A percentile compares a stretch with the other conserved stretches of the same genome.
Evolutionary conservation across 2,888 invertebrate genomes (phyloP).

Genomic region (Heliconius charithonia): DNA sequence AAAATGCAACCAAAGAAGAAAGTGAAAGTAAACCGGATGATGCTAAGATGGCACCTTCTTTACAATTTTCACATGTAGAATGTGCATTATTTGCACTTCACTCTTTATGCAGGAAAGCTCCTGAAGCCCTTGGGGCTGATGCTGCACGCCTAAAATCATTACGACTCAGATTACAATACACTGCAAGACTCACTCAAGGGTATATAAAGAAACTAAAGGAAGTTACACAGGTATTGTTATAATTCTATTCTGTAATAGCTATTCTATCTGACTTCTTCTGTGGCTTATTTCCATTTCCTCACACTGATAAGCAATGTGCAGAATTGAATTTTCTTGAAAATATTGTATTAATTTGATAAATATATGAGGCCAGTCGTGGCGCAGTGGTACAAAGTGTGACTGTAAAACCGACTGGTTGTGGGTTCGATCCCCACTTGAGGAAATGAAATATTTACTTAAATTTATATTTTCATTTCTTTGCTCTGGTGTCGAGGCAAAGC

Average conservation of each 20-base stretch:
- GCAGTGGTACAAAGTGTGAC: no score
- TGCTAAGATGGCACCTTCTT: constrained; percentile 86
- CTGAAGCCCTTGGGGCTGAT: constrained; percentile 89
- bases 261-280: background rate
- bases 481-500: no score
- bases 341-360: no score
- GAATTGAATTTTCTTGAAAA: background rate
- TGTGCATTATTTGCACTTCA: constrained; percentile 92
- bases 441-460: no score
- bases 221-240: constrained; percentile 77
- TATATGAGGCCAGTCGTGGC: no score
- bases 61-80: constrained; percentile 97
- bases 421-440: no score
- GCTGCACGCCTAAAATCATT: constrained; percentile 92
- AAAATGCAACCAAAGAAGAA: constrained; percentile 64
- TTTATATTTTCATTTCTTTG: no score
- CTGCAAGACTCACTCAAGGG: constrained; percentile 95
- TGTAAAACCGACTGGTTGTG: no score
- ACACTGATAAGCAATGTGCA: background rate
- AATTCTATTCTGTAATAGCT: background rate
- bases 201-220: constrained; percentile 88
- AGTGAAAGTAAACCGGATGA: constrained; percentile 63
- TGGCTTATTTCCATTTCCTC: background rate
- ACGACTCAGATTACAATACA: constrained; percentile 93
- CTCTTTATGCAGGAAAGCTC: constrained; percentile 90